These are phyloP conservation scores for Arothron firmamentum DNA, from an alignment of 2,113 vertebrate genomes.

Conservation along the genomic window DNA sequence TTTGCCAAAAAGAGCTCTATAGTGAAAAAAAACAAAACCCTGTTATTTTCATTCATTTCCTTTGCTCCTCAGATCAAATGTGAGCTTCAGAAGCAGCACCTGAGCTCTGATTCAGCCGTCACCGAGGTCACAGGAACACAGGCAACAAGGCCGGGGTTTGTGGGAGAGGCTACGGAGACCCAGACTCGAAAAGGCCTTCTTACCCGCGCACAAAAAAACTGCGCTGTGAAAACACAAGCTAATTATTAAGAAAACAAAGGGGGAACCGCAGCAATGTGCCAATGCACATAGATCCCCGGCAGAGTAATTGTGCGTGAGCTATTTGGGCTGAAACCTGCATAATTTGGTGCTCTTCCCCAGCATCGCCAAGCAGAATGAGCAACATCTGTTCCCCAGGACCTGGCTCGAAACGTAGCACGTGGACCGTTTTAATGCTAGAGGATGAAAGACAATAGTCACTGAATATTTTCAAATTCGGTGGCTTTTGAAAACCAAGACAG, in stretches of 20 bases:
- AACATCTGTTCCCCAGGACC: conserved; percentile 77
- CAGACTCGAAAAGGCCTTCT: conserved; percentile 52
- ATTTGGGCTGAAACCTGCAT: conserved; percentile 83
- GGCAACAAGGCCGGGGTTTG: neutral
- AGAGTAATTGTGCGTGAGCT: conserved; percentile 83
- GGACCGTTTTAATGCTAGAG: conserved; percentile 8
- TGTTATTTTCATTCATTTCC: conserved; percentile 27
- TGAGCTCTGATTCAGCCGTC: conserved; percentile 17
- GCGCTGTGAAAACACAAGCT: conserved; percentile 79
- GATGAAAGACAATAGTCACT: conserved; percentile 27
- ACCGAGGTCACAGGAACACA: conserved; percentile 4
- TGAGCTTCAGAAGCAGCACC: conserved; percentile 21
- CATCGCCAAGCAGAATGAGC: conserved; percentile 81
- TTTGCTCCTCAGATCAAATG: conserved; percentile 21
- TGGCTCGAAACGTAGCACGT: conserved; percentile 59
- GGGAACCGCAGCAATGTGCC: conserved; percentile 75
- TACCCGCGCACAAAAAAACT: conserved; percentile 75
- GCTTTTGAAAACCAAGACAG: conserved; percentile 2
- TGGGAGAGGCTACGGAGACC: conserved; percentile 4
- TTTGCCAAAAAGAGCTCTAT: conserved; percentile 13
- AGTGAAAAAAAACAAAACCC: conserved; percentile 21
- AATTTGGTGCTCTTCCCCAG: conserved; percentile 80
- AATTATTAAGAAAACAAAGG: conserved; percentile 90
- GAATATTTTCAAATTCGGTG: neutral
- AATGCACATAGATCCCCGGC: conserved; percentile 82